Evolutionary conservation across 2,888 invertebrate species (phyloP), one percentile per base, ranked within the genome.

Genomic region (Chromoteleia sp.): DNA sequence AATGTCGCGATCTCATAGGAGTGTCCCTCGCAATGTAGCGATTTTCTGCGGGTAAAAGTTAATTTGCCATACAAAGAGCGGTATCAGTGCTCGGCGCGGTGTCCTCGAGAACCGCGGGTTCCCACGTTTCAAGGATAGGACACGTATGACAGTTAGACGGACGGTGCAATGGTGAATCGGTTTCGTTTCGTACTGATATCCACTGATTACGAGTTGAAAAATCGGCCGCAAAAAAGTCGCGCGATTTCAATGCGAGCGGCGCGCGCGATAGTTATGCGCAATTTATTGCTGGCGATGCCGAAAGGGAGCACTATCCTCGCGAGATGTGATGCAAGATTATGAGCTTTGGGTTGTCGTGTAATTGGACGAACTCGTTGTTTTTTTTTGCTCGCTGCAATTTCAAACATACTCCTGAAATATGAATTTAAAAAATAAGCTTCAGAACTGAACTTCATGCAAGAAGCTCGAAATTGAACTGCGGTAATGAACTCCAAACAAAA

Each of bases 41-140:
- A 25, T 45, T 56, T 58, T 48, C 45, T 50, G 25, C 50, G 50
- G 19, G 61, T 61, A 77, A 77, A 61, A 77, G 68, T 77, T 77
- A 68, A 77, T 77, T 70, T 70, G 15, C 59, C 52, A 48, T 56
- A 58, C 45, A 59, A 75, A 75, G 50, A 67, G 30, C 25, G 41
- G 29, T 65, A 63, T 52, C 54, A 25, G 59, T 12, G 19, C 7
- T 41, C 33, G n/a, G 43, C 19, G 45, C 5, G 5, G 58, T 67
- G 70, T 77, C 61, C 70, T 68, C 76, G 76, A 29, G 59, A 25
- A 1, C 36, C 59, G 48, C 43, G 33, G 30, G 70, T 78, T 78
- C 71, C 78, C 71, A 78, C 78, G 78, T 71, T 63, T 71, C 65
- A 78, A 71, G 77, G 77, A 78, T 71, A 19, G 14, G 19, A 29